Base-by-base conservation (phyloP, 1,140 invertebrate genomes). In the Cecropterus lyciades region DNA sequence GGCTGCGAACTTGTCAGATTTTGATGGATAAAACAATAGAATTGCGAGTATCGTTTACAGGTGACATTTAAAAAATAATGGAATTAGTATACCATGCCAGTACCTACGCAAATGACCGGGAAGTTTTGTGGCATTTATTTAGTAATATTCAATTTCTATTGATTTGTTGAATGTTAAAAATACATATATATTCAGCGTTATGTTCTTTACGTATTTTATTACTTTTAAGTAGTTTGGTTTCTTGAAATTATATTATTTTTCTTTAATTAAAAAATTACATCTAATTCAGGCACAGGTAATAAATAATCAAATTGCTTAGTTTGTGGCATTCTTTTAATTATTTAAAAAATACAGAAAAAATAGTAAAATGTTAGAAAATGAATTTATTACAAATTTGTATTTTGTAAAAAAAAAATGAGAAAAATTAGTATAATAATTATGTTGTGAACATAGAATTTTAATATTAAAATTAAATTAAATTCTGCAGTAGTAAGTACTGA, bases 361-460 rank as follows among this genome's bases (percentile, higher is more conserved):
- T 85, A 87, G 78, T 84, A 83, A 83, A 80, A 78, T 81, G 81
- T 87, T 90, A 86, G 84, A 87, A 87, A 86, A 91, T 84, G 86
- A 89, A 89, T 86, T 84, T 80, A 91, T 91, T 89, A 88, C 86
- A 91, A 88, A 91, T 91, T 89, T 89, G 85, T 89, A 86, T 90
- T 87, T 67, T 48, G 53, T 24, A 52, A 20, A 56, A 57, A 57
- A 57, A 49, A 9, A 16, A 24, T 24, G 5, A 24, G 11, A 3
- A 27, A 43, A 65, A 60, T 37, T 11, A 67, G 14, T 65, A 3
- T 3, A 24, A 24, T 24, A 48, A 65, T 10, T 55, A 48, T 30
- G 30, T 33, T 6, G 9, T 33, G 9, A 33, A 33, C 3, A 8
- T 33, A 33, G 30, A 33, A 33, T 33, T 33, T 33, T 33, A 33